A percentile compares a stretch with the other conserved stretches of the same genome.
Evolutionary conservation across 2,113 vertebrate species (phyloP).

Genomic region (Meriones unguiculatus): DNA sequence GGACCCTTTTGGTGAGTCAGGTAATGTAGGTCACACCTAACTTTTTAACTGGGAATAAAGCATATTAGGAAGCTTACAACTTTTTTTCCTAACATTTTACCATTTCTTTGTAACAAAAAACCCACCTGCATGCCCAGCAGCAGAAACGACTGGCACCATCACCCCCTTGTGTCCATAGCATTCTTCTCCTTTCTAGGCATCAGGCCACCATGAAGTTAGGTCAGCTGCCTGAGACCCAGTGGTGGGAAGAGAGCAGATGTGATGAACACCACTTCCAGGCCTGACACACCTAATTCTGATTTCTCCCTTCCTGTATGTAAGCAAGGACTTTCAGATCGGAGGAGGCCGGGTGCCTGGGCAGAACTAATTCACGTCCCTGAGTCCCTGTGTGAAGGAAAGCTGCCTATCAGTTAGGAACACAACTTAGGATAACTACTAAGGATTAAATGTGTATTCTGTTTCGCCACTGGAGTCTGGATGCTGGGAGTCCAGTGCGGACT

Average conservation of each 20-base stretch:
- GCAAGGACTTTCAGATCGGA: neutral
- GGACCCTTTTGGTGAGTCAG: neutral
- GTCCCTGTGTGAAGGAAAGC: neutral
- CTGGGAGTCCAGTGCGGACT: neutral
- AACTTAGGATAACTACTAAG: neutral
- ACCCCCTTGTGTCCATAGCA: rapidly evolving
- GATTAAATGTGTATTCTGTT: neutral
- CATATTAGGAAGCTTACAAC: neutral
- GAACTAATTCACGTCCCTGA: neutral
- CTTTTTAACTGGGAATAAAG: neutral
- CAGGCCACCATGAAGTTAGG: neutral
- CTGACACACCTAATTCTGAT: too few species aligned
- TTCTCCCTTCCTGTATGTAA: neutral
- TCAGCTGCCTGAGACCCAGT: neutral
- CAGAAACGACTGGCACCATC: neutral
- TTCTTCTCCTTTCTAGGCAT: neutral
- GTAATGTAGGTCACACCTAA: neutral
- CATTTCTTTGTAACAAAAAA: constrained; percentile 36
- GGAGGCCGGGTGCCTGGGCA: neutral
- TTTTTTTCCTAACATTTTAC: neutral
- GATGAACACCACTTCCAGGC: neutral
- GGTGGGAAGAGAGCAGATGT: neutral
- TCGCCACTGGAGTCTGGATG: neutral
- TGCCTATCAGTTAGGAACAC: neutral
- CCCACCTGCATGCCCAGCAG: neutral